phyloP scores from a whole-genome alignment of 2,113 vertebrate species.

The Bungarus multicinctus region DNA sequence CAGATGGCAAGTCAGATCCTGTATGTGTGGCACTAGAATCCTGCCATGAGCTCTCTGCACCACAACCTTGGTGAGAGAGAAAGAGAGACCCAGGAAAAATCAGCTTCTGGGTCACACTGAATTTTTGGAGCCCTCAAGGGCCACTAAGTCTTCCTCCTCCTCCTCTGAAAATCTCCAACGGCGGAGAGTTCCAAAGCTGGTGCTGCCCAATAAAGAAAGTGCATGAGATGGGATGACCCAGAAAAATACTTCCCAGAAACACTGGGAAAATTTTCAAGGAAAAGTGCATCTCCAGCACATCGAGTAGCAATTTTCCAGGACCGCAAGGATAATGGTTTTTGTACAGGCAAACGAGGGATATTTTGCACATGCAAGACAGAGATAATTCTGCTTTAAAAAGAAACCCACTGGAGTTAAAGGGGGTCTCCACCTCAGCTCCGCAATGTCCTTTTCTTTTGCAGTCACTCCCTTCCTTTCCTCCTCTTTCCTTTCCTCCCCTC shows the following conservation, averaged over 20 bases:
- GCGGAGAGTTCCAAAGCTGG: background rate
- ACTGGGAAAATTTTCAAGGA: background rate
- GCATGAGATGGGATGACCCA: background rate
- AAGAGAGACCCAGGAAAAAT: background rate
- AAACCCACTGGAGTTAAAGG: background rate
- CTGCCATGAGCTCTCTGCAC: no score
- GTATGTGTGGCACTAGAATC: background rate
- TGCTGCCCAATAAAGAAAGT: background rate
- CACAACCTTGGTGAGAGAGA: no score
- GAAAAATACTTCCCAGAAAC: background rate
- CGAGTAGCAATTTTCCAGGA: background rate
- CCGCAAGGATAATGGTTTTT: background rate
- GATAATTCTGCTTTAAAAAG: background rate
- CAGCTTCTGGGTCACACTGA: background rate
- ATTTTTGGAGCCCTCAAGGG: background rate
- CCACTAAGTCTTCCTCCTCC: background rate
- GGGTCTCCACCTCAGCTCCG: background rate
- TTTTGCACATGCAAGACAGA: background rate
- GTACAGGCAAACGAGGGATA: no score
- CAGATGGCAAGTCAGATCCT: background rate
- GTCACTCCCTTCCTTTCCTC: background rate
- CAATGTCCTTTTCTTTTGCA: background rate
- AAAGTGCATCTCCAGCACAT: background rate
- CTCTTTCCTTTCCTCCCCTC: background rate
- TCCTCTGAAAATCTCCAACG: background rate